Evolutionary conservation across 2,797 vertebrate species (phyloP), one percentile per base, ranked within the genome.

Genomic region (Antennarius maculatus): DNA sequence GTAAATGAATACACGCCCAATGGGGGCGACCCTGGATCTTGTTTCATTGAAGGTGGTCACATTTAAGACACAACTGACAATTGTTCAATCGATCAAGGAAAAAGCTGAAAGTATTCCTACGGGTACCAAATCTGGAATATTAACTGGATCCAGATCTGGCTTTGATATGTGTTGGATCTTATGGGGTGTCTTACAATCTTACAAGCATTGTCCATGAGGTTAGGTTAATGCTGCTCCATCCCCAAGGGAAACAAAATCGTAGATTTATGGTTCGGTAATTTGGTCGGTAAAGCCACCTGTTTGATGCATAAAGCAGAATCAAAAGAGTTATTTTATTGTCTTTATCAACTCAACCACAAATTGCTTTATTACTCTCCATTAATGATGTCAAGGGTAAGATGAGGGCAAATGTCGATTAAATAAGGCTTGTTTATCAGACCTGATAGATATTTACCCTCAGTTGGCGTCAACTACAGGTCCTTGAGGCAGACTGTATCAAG

Each of bases 1-100:
- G 69, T 45, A 47, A 48, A 83, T 73, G 18, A 54, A 57, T 42
- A 42, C 47, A 16, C 10, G 14, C 55, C 74, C 39, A 17, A 23
- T 1, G 16, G 12, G 9, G 37, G 18, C 55, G 29, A 50, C 7
- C 41, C 9, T 8, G 15, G 53, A 45, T 61, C 41, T 39, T 7
- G 17, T 54, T 70, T 54, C 46, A 61, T 6, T 31, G 7, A 66
- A 54, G 34, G 9, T 71, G 29, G 71, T 57, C 31, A 12, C 14
- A 49, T 2, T 49, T 31, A 17, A 46, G 16, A 2, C 50, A 49
- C 37, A 46, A 67, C 14, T 18, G 65, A 63, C 7, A 57, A 55
- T 12, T 23, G 27, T 13, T 3, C 41, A 28, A n/a, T 27, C 12
- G 8, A 52, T 43, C 45, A 27, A 34, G 7, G 41, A 28, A 37